Evolutionary conservation across 2,888 invertebrate species (phyloP).

Genomic region (Caenorhabditis plicata): DNA sequence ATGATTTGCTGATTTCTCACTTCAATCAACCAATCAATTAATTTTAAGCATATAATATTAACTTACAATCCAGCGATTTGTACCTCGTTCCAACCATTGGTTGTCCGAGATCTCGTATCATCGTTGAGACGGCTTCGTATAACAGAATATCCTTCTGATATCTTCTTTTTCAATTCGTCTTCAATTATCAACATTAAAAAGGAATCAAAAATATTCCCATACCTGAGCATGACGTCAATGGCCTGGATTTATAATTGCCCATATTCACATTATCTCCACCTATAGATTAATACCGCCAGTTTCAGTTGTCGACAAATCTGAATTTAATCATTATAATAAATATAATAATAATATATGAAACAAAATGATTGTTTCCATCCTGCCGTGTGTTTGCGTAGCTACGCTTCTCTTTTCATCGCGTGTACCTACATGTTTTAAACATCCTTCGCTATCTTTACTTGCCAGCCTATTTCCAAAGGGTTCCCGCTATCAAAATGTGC

Average conservation of each 20-base stretch:
- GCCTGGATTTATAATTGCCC: slow-evolving; percentile 64
- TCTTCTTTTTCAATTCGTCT: slow-evolving; percentile 69
- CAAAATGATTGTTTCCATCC: too few species aligned
- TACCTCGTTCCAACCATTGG: slow-evolving; percentile 65
- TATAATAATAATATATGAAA: too few species aligned
- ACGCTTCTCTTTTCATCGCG: too few species aligned
- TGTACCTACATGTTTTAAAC: too few species aligned
- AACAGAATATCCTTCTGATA: slow-evolving; percentile 68
- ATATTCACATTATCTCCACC: too few species aligned
- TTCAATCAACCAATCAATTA: slow-evolving; percentile 6
- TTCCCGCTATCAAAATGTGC: too few species aligned
- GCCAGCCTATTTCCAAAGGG: too few species aligned
- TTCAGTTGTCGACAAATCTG: too few species aligned
- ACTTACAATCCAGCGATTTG: slow-evolving; percentile 66
- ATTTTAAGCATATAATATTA: not conserved
- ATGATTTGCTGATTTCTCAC: slow-evolving; percentile 50
- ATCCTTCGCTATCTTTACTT: too few species aligned
- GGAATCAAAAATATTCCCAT: not conserved
- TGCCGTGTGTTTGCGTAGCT: too few species aligned
- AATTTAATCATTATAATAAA: too few species aligned
- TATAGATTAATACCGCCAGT: too few species aligned
- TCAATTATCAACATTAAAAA: slow-evolving; percentile 11
- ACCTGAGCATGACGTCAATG: slow-evolving; percentile 62
- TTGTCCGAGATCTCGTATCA: slow-evolving; percentile 58
- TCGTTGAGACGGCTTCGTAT: slow-evolving; percentile 67